phyloP scores from a whole-genome alignment of 2,113 vertebrate genomes.

The Psettodes erumei region DNA sequence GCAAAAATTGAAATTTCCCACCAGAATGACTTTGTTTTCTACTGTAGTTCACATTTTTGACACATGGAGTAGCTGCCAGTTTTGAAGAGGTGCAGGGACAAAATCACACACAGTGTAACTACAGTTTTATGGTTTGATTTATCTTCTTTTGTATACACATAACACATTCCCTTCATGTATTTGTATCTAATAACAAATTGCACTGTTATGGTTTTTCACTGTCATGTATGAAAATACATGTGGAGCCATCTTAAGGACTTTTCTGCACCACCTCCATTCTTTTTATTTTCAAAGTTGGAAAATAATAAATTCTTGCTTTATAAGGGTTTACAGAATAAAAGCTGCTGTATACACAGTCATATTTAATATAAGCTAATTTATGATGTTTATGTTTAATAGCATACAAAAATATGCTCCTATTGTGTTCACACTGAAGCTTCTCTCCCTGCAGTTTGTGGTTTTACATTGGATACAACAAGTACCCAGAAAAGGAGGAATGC shows the following conservation, averaged over 20 bases:
- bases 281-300: constrained; percentile 24
- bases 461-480: constrained; percentile 99
- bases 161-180: constrained; percentile 7
- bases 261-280: constrained; percentile 21
- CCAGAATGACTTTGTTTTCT: constrained; percentile 20
- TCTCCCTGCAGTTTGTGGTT: constrained; percentile 38
- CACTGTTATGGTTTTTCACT: constrained; percentile 1
- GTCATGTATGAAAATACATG: constrained; percentile 12
- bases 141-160: constrained; percentile 20
- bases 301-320: constrained; percentile 22
- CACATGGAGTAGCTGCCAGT: constrained; percentile 72
- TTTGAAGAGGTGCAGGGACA: constrained; percentile 37
- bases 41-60: constrained; percentile 63
- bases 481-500: constrained; percentile 98
- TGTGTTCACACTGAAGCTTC: constrained; percentile 10
- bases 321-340: constrained; percentile 30
- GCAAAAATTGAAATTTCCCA: constrained; percentile 12
- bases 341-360: constrained; percentile 31
- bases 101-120: constrained; percentile 23
- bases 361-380: constrained; percentile 26
- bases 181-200: constrained; percentile 18
- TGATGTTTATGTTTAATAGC: constrained; percentile 25
- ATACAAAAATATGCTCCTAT: constrained; percentile 34
- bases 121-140: constrained; percentile 5
- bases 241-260: constrained; percentile 14